These are phyloP conservation scores for Takifugu flavidus DNA, from an alignment of 2,113 vertebrate species.

Conservation along the genomic window DNA sequence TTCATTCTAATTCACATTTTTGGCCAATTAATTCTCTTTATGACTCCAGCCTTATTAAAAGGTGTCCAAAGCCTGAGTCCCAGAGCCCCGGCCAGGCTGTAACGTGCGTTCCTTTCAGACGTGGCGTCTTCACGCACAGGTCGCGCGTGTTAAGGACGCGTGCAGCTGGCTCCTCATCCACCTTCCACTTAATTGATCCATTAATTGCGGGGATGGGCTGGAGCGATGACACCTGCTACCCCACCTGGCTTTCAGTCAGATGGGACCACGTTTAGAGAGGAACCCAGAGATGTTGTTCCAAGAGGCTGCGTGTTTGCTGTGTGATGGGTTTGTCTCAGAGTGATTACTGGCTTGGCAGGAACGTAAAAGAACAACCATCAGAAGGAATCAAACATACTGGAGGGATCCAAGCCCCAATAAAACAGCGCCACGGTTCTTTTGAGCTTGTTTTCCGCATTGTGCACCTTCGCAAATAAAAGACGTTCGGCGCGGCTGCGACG, in stretches of 20 bases:
- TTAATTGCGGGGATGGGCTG: constrained; percentile 65
- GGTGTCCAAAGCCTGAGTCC: background rate
- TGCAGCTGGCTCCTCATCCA: constrained; percentile 59
- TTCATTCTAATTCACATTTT: too few species aligned
- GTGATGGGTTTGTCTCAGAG: constrained; percentile 27
- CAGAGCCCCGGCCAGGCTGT: background rate
- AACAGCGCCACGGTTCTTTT: constrained; percentile 44
- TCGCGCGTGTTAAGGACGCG: constrained; percentile 29
- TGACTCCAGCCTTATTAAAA: background rate
- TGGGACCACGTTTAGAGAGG: constrained; percentile 35
- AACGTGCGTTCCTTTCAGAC: constrained; percentile 4
- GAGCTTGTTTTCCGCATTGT: too few species aligned
- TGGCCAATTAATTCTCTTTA: too few species aligned
- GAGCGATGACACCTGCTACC: constrained; percentile 60
- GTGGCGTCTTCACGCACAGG: constrained; percentile 11
- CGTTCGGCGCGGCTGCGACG: too few species aligned
- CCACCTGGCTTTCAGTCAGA: constrained; percentile 62
- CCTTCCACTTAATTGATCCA: constrained; percentile 64
- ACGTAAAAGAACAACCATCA: constrained; percentile 5
- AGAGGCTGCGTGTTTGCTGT: constrained; percentile 22
- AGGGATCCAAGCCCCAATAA: background rate
- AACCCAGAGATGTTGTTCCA: constrained; percentile 32
- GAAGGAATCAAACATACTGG: constrained; percentile 2
- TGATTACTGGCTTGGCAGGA: constrained; percentile 21
- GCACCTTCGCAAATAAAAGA: too few species aligned